Evolutionary conservation across 2,113 vertebrate genomes (phyloP), one percentile per base, ranked within the genome.

Genomic region (Anolis sagrei): DNA sequence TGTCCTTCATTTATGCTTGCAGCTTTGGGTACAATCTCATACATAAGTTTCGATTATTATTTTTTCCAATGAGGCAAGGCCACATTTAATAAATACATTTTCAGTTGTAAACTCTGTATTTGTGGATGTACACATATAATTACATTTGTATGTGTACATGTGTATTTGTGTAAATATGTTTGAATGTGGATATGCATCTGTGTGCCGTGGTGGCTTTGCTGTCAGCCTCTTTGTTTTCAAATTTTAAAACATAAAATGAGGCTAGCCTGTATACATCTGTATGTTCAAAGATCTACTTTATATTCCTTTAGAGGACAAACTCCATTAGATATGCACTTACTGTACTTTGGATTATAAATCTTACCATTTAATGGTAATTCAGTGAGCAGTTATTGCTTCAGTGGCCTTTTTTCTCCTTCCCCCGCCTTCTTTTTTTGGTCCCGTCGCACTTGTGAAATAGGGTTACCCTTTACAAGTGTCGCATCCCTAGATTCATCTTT

Each of bases 331-430:
- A 97, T 96, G 96, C 96, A 95, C 96, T 97, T 96, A 95, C 96
- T 96, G 95, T 96, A 95, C 93, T 64, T 94, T 93, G 88, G 96
- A 96, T 96, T 96, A 96, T 97, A 97, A 97, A 97, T 97, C 96
- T 97, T 97, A 95, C 94, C 94, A 95, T 97, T 96, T 97, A 97
- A 97, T 97, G 96, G 96, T 96, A 97, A 96, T 97, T 96, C 96
- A 93, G 94, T 93, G 95, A 95, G 94, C 96, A 95, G 96, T 97
- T 97, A 97, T 96, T 96, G 96, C 96, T 96, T 96, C 95, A 92
- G 95, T 96, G 95, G 96, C 96, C 95, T 97, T 97, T 97, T 91
- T 95, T 93, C 49, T 94, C 94, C 69, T 93, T 18, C 94, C 95
- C 76, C 76, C 23, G 4, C 27, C 27, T 14, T 21, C 27, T 13